A percentile compares a stretch with the other conserved stretches of the same genome.
phyloP scores from a whole-genome alignment of 2,888 invertebrate species.

The Parnassius mnemosyne region DNA sequence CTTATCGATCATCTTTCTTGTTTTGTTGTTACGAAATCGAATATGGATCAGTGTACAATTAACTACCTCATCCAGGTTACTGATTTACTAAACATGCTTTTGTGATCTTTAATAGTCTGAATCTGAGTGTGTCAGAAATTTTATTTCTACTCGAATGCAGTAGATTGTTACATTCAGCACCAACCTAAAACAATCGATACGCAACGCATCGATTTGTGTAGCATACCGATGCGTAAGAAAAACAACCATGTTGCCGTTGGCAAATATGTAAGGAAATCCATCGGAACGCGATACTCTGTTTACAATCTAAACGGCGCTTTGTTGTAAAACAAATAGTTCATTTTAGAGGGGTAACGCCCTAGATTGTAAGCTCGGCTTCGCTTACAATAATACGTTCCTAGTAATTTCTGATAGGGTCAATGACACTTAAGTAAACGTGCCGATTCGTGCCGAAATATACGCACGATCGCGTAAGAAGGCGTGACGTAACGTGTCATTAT shows the following conservation, averaged over 20 bases:
- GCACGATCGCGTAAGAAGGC: constrained; percentile 42
- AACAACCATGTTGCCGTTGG: constrained; percentile 20
- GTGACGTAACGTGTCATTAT: constrained; percentile 35
- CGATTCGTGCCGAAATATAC: constrained; percentile 39
- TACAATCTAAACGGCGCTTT: constrained; percentile 57
- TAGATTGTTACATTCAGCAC: constrained; percentile 4
- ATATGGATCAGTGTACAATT: no score
- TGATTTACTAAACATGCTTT: no score
- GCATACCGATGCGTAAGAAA: constrained; percentile 5
- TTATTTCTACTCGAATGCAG: no score
- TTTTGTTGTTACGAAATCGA: no score
- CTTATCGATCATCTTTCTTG: no score
- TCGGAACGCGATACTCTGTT: constrained; percentile 60
- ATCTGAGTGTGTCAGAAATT: no score
- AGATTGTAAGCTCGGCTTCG: constrained; percentile 66
- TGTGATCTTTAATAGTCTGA: no score
- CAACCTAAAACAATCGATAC: constrained; percentile 9
- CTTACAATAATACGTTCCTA: constrained; percentile 65
- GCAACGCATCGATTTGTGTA: constrained; percentile 2
- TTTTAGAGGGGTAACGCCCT: constrained; percentile 72
- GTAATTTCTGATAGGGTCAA: constrained; percentile 64
- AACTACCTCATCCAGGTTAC: no score
- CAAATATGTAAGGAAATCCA: constrained; percentile 42
- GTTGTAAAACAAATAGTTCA: constrained; percentile 67
- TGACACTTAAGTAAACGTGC: constrained; percentile 66